These are phyloP conservation scores for Tragelaphus buxtoni DNA, from an alignment of 2,113 vertebrate species.

Conservation along the genomic window DNA sequence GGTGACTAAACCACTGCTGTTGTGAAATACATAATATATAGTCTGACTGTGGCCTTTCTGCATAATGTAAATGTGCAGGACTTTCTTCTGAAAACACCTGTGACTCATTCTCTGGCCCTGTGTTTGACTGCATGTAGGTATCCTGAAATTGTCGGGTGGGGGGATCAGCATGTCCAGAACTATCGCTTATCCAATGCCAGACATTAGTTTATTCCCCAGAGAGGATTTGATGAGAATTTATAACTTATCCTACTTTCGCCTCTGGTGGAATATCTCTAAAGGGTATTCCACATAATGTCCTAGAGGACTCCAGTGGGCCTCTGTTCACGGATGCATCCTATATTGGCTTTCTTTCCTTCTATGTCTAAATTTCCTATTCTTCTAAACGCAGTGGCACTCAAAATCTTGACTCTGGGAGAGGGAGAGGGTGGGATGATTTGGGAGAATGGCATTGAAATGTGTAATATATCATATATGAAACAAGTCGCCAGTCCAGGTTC, in stretches of 20 bases:
- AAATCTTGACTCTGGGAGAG: neutral
- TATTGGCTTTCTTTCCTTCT: neutral
- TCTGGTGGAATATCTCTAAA: neutral
- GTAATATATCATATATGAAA: no score
- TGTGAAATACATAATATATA: neutral
- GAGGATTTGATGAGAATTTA: neutral
- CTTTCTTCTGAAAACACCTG: neutral
- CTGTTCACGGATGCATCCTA: neutral
- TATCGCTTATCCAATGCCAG: neutral
- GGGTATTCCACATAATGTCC: neutral
- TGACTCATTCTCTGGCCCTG: neutral
- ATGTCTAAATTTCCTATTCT: neutral
- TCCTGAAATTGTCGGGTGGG: neutral
- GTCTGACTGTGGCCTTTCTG: neutral
- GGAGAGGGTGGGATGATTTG: no score
- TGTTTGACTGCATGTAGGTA: neutral
- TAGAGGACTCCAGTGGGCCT: rapidly evolving
- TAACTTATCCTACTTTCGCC: neutral
- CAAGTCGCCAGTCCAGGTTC: no score
- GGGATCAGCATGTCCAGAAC: neutral
- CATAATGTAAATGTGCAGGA: neutral
- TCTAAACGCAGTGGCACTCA: neutral
- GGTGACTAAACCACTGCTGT: neutral
- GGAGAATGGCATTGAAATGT: no score
- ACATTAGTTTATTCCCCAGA: neutral